A percentile compares a stretch with the other conserved stretches of the same genome.
Evolutionary conservation across 2,888 invertebrate species (phyloP).

Genomic region (Euzetes globulus): DNA sequence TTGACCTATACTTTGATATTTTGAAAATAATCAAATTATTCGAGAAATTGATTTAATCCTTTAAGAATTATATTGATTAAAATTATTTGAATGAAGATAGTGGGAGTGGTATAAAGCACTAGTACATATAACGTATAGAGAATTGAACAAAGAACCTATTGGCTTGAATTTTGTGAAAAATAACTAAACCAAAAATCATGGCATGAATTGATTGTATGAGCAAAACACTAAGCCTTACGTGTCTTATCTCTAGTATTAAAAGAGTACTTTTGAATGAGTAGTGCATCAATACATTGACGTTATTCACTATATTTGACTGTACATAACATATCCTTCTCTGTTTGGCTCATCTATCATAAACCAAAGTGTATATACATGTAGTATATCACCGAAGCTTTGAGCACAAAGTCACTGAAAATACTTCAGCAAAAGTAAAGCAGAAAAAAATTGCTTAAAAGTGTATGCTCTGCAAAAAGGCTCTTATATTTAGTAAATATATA

Average conservation of each 20-base stretch:
- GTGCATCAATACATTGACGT: conserved; percentile 7
- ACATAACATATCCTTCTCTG: background rate
- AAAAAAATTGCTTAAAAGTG: background rate
- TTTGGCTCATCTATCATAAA: conserved; percentile 25
- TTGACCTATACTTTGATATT: no score
- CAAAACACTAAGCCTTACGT: conserved; percentile 15
- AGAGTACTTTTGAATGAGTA: background rate
- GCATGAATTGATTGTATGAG: conserved; percentile 7
- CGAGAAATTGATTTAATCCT: no score
- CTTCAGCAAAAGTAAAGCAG: background rate
- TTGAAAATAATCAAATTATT: no score
- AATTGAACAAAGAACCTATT: background rate
- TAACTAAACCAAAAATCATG: conserved; percentile 14
- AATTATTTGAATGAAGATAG: no score
- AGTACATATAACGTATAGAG: background rate
- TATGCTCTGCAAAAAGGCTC: background rate
- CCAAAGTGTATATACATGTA: conserved; percentile 25
- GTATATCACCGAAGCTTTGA: background rate
- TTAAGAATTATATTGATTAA: no score
- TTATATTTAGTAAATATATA: conserved; percentile 12
- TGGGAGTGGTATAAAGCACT: no score
- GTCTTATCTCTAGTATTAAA: conserved; percentile 21
- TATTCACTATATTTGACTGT: conserved; percentile 1
- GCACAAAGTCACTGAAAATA: background rate
- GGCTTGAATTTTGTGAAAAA: background rate